Evolutionary conservation across 2,113 vertebrate genomes (phyloP).

Genomic region (Alaudala cheleensis): DNA sequence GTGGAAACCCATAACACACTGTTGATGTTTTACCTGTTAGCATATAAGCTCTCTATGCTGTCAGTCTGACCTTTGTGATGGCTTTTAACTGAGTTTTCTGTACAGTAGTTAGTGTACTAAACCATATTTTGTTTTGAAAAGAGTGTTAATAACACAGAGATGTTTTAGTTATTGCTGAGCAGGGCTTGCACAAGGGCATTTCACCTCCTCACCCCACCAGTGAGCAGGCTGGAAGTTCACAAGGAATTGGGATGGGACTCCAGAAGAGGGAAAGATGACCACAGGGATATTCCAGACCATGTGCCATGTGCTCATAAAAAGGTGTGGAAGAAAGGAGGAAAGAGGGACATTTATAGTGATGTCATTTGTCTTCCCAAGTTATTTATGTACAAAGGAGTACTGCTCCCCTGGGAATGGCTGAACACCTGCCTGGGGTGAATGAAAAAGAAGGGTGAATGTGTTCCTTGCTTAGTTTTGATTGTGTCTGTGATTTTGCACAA

Average conservation of each 20-base stretch:
- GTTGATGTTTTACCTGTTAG: not conserved
- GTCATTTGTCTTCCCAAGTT: not conserved
- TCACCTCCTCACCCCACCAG: no score
- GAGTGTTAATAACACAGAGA: not conserved
- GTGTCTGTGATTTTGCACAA: not conserved
- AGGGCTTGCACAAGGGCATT: not conserved
- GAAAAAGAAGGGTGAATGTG: not conserved
- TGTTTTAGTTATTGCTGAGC: not conserved
- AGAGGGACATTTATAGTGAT: no score
- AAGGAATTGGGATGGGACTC: not conserved
- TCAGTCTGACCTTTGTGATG: not conserved
- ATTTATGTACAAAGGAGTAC: not conserved
- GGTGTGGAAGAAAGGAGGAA: not conserved
- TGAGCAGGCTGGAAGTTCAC: not conserved
- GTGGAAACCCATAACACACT: not conserved
- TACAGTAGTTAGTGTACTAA: not conserved
- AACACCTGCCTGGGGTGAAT: not conserved
- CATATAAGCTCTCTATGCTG: not conserved
- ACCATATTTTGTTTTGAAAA: not conserved
- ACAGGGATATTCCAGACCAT: not conserved
- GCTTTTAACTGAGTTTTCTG: not conserved
- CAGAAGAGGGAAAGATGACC: not conserved
- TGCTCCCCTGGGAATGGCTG: not conserved
- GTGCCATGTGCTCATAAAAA: not conserved
- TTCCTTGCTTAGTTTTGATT: not conserved